Percentiles rank a stretch among this genome's conserved stretches.
These are phyloP conservation scores for Thomomys bottae DNA, from an alignment of 2,113 vertebrate species.

Conservation along the genomic window DNA sequence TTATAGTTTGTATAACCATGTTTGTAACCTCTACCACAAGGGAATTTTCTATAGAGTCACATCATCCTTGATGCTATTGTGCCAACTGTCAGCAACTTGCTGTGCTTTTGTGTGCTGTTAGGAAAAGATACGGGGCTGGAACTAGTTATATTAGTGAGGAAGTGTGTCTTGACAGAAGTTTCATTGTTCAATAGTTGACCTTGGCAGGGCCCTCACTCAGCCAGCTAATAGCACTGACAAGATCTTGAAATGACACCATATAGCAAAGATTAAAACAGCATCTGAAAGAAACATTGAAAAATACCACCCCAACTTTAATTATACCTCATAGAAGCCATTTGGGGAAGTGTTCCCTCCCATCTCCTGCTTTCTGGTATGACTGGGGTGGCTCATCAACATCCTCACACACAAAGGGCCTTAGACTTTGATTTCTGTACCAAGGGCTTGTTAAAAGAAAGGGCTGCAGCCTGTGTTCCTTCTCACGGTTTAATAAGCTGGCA, in stretches of 20 bases:
- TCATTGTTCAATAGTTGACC: slow-evolving; percentile 19
- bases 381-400: slow-evolving; percentile 52
- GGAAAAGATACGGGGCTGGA: neutral
- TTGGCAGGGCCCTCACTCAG: neutral
- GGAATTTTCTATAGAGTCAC: neutral
- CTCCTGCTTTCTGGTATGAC: neutral
- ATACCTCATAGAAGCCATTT: neutral
- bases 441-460: slow-evolving; percentile 79
- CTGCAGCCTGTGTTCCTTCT: slow-evolving; percentile 73
- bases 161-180: neutral
- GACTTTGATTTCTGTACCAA: slow-evolving; percentile 72
- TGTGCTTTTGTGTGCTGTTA: neutral
- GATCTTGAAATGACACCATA: slow-evolving; percentile 46
- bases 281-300: slow-evolving; percentile 69
- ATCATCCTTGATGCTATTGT: neutral
- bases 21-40: neutral
- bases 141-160: neutral
- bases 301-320: neutral
- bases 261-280: slow-evolving; percentile 43
- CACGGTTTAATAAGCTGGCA: slow-evolving; percentile 83
- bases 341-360: neutral
- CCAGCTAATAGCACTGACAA: neutral
- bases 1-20: neutral
- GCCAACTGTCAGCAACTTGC: slow-evolving; percentile 19
- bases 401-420: slow-evolving; percentile 75